phyloP scores from a whole-genome alignment of 2,888 invertebrate species.

The Epinotia ramella region DNA sequence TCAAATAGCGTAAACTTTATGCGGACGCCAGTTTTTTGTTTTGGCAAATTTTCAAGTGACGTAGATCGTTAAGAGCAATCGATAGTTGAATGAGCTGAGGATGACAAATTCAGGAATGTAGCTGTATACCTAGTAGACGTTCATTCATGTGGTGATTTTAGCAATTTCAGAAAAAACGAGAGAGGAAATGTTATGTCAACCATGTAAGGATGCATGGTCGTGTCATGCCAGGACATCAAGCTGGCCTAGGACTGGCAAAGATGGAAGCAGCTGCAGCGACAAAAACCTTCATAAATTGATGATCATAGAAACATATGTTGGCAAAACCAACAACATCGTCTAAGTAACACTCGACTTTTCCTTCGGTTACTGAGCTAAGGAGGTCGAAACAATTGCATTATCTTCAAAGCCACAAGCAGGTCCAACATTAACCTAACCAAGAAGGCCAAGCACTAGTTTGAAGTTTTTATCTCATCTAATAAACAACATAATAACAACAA shows the following conservation, averaged over 20 bases:
- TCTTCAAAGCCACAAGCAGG: conserved; percentile 15
- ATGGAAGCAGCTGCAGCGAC: no score
- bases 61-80: conserved; percentile 29
- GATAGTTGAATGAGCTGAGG: conserved; percentile 28
- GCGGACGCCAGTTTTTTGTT: conserved; percentile 27
- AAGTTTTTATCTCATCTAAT: conserved; percentile 13
- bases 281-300: no score
- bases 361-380: background rate
- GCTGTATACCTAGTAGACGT: background rate
- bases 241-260: no score
- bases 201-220: no score
- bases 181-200: no score
- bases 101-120: conserved; percentile 30
- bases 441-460: conserved; percentile 26
- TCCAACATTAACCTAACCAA: conserved; percentile 31
- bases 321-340: background rate
- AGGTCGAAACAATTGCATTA: background rate
- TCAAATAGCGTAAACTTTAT: conserved; percentile 3
- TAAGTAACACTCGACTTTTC: background rate
- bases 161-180: no score
- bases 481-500: conserved; percentile 23
- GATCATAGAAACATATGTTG: no score
- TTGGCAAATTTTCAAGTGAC: conserved; percentile 39
- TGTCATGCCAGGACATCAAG: no score
- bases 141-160: conserved; percentile 3